These are phyloP conservation scores for Druon quercuslanigerum DNA, from an alignment of 1,140 invertebrate species.

Conservation along the genomic window DNA sequence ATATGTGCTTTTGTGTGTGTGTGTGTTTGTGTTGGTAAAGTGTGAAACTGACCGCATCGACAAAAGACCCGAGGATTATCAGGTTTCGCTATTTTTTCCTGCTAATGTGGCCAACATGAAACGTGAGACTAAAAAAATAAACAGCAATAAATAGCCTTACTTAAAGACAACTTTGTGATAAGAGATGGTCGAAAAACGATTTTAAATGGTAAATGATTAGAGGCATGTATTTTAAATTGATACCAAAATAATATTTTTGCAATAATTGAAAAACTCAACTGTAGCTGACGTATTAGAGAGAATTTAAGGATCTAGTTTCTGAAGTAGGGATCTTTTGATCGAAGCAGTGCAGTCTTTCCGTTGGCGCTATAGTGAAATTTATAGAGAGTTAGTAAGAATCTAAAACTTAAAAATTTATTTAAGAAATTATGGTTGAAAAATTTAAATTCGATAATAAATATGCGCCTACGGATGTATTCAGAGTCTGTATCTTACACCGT, in stretches of 20 bases:
- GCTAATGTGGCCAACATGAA: neutral
- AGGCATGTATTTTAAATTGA: too few relatives aligned
- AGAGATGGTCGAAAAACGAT: too few relatives aligned
- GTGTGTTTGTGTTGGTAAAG: slow-evolving; percentile 1
- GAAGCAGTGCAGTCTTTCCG: neutral
- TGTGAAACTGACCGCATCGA: slow-evolving; percentile 24
- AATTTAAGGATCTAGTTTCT: neutral
- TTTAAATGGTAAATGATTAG: too few relatives aligned
- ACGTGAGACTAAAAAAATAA: neutral
- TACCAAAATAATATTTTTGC: neutral
- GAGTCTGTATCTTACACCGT: slow-evolving; percentile 10
- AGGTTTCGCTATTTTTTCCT: slow-evolving; percentile 8
- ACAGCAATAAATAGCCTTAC: neutral
- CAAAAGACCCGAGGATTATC: slow-evolving; percentile 21
- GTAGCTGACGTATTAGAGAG: neutral
- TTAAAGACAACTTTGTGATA: neutral
- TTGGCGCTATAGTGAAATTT: neutral
- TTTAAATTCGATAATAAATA: neutral
- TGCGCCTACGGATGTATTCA: neutral
- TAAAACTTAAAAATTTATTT: too few relatives aligned
- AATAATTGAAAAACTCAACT: neutral
- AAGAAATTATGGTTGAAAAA: neutral
- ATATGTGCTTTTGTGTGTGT: slow-evolving; percentile 46
- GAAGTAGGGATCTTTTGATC: neutral
- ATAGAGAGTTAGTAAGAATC: too few relatives aligned